Evolutionary conservation across 2,113 vertebrate genomes (phyloP), one percentile per base, ranked within the genome.

Genomic region (Dipodomys stephensi): DNA sequence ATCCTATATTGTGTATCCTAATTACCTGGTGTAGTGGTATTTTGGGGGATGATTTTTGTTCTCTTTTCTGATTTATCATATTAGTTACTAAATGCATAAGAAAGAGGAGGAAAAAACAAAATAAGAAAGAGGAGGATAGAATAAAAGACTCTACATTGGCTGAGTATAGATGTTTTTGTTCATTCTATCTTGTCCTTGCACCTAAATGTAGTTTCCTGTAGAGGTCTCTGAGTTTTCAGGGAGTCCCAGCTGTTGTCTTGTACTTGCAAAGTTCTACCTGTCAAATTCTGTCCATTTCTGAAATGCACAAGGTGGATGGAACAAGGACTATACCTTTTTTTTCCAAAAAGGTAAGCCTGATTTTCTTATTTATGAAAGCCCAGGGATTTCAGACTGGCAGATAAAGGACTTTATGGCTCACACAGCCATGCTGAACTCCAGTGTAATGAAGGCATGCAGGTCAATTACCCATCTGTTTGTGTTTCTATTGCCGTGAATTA

Each of bases 391-490:
- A 84, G 94, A 96, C 94, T 12, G 92, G 96, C 97, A 97, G 97
- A 85, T 71, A 95, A 81, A 96, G 96, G 95, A 95, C 94, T 96
- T 97, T 77, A 87, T 94, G 95, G 97, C 95, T 96, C 19, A 84
- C 96, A 86, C 19, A 90, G 96, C 91, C 94, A 95, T 9, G 0
- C 97, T 97, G 97, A 97, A 90, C 97, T 96, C 82, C 77, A 4
- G 85, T 74, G 95, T 82, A 96, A 96, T 94, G 97, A 96, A 98
- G 97, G 98, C 97, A 95, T 0, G 27, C 0, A 11, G 98, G 98
- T 98, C 97, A 98, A 98, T 98, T 97, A 95, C 98, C 98, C 97
- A 98, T 98, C 98, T 98, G 98, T 96, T 98, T 98, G 97, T 98
- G 97, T 96, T 97, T 96, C 97, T 96, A 83, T 91, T 95, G 97